Base-by-base conservation (phyloP, 2,113 vertebrate genomes). In the Brienomyrus longianalis region DNA sequence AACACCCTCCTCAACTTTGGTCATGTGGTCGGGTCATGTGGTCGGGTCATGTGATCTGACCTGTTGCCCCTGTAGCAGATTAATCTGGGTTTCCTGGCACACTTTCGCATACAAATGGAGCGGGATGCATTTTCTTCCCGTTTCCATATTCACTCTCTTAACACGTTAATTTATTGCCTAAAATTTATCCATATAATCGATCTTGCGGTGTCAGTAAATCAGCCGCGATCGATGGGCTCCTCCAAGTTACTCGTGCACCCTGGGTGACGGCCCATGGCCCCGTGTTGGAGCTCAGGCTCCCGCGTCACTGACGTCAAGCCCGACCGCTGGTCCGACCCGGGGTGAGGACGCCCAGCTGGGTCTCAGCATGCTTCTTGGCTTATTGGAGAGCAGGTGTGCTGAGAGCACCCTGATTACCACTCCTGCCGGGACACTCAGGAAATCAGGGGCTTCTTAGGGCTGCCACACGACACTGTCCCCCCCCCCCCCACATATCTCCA, bases 361-460 rank as follows among this genome's bases (percentile, higher is more conserved):
- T 19, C 48, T 39, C 62, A 27, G 35, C 70, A 5, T 19, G 45
- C 5, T 27, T 87, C n/a, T 54, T 54, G 31, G 85, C 23, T 27
- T 56, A 66, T 2, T 66, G 56, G 56, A 89, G 88, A 77, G 62
- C 88, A 80, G 62, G 88, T 89, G 88, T 43, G 56, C 15, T 39
- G 23, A 89, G 62, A 17, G 70, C 13, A 11, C 31, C 48, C 74
- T 89, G 88, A 89, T 89, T 89, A n/a, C 74, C 35, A 9, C 70
- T 54, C 88, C 31, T 83, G 48, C 74, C 19, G 39, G 54, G 83
- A 86, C 19, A 52, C 89, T 89, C 54, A 86, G 56, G 50, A 85
- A 89, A 89, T 86, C 89, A 89, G 56, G 56, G 54, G 10, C 54
- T 54, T 50, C 83, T 85, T 35, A n/a, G 45, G 83, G 52, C 47